phyloP scores from a whole-genome alignment of 2,888 invertebrate species.

The Vanessa cardui region DNA sequence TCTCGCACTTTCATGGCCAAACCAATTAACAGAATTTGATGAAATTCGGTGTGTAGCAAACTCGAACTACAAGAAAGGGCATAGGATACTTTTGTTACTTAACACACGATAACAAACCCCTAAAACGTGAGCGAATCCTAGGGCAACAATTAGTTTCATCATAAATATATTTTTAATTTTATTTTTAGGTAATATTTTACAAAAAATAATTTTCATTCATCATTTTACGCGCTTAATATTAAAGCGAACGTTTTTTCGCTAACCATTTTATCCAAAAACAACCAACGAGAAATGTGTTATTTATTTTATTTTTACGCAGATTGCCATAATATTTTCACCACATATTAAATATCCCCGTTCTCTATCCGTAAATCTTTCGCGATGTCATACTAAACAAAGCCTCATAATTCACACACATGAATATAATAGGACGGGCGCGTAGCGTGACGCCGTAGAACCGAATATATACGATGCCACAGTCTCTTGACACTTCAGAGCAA shows the following conservation, averaged over 20 bases:
- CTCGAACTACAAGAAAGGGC: too few species aligned
- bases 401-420: conserved; percentile 62
- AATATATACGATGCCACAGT: conserved; percentile 13
- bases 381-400: conserved; percentile 40
- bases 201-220: neutral
- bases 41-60: too few species aligned
- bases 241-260: neutral
- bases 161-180: too few species aligned
- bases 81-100: too few species aligned
- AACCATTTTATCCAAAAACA: neutral
- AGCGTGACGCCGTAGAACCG: conserved; percentile 23
- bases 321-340: conserved; percentile 10
- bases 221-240: neutral
- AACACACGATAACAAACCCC: too few species aligned
- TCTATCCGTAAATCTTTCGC: conserved; percentile 48
- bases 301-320: conserved; percentile 9
- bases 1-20: too few species aligned
- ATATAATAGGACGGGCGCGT: conserved; percentile 31
- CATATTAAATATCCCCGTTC: conserved; percentile 23
- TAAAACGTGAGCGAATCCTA: too few species aligned
- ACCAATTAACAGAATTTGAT: too few species aligned
- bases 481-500: conserved; percentile 9
- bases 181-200: too few species aligned
- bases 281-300: neutral
- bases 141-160: too few species aligned